Conservation (phyloP, 1,140 invertebrate species). For the Cotesia glomerata region DNA sequence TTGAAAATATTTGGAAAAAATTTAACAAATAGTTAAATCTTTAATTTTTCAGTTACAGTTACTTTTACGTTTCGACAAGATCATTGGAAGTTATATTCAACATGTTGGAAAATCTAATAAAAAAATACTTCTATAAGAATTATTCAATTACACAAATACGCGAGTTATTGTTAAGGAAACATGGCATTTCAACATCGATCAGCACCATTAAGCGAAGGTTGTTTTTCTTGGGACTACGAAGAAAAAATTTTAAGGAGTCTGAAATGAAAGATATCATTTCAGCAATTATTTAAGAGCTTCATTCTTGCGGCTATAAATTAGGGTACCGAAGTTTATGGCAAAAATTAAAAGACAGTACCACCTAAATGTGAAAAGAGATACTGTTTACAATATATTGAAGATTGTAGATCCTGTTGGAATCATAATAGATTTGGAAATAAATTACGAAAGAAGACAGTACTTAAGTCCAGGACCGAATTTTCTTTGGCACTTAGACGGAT, state of each 20-base stretch:
- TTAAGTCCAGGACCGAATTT: conserved; percentile 38
- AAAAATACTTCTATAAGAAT: background rate
- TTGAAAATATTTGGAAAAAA: too few relatives aligned
- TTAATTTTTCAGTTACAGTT: too few relatives aligned
- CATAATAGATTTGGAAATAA: background rate
- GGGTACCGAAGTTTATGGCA: background rate
- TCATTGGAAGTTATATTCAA: too few relatives aligned
- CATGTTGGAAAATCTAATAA: background rate
- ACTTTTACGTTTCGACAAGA: too few relatives aligned
- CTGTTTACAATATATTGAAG: background rate
- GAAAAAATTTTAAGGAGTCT: background rate
- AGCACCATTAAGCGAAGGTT: background rate
- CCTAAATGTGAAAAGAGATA: background rate
- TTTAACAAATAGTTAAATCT: too few relatives aligned
- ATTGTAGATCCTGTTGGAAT: conserved; percentile 10
- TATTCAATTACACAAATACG: background rate
- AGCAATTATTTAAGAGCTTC: background rate
- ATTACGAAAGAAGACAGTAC: conserved; percentile 32
- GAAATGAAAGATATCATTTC: background rate
- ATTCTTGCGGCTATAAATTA: background rate
- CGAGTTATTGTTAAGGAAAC: background rate
- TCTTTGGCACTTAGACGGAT: conserved; percentile 46
- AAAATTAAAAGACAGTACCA: background rate
- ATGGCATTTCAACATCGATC: background rate
- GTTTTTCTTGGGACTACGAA: background rate